A percentile compares a stretch with the other conserved stretches of the same genome.
Conservation (phyloP, 2,797 vertebrate species). For the Psittacula derbiana region DNA sequence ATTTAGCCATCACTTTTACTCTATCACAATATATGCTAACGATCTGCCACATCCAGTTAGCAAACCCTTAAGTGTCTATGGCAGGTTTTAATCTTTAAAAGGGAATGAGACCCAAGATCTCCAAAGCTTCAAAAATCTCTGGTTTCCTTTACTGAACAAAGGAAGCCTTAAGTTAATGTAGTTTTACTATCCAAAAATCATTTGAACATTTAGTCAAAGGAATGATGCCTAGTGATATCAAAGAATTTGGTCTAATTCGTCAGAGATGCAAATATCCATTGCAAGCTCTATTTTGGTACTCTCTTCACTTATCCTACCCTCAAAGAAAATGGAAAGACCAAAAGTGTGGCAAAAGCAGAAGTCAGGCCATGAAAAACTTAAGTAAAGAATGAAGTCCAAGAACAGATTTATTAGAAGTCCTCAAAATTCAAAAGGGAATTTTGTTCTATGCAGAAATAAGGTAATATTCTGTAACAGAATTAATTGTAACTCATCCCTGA, state of each 20-base stretch:
- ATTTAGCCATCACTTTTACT: background rate
- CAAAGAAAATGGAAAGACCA: background rate
- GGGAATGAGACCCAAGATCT: background rate
- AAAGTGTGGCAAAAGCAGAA: background rate
- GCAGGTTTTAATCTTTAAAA: background rate
- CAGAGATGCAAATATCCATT: background rate
- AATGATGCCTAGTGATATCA: background rate
- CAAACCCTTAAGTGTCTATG: background rate
- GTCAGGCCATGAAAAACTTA: background rate
- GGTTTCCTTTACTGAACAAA: background rate
- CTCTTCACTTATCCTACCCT: background rate
- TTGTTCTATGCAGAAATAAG: background rate
- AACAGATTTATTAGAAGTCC: background rate
- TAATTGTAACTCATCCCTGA: background rate
- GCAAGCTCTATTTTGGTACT: background rate
- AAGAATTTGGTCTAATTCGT: background rate
- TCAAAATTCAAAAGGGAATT: background rate
- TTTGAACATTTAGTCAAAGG: background rate
- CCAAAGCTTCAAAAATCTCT: background rate
- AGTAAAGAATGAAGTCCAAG: background rate
- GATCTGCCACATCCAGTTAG: background rate
- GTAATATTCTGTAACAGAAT: background rate
- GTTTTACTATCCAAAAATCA: background rate
- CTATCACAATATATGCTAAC: background rate
- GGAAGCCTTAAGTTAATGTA: background rate